Conservation (phyloP, 2,888 invertebrate genomes). For the Apotomis capreana region DNA sequence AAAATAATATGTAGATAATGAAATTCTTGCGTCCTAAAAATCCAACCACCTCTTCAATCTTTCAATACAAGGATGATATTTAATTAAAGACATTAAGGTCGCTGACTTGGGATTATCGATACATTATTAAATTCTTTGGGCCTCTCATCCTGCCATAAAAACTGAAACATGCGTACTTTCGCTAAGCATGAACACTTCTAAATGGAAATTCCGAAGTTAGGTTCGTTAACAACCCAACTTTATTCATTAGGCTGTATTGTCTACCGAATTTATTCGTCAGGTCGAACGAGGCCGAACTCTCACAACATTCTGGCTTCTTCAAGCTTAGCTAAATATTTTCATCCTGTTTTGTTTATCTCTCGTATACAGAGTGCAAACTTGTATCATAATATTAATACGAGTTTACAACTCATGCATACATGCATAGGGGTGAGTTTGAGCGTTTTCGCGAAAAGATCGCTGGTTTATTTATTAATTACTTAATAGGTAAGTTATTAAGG, state of each 20-base stretch:
- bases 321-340: conserved; percentile 69
- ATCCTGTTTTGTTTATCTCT: conserved; percentile 72
- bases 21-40: neutral
- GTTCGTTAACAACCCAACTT: conserved; percentile 80
- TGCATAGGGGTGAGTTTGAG: conserved; percentile 39
- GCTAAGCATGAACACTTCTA: conserved; percentile 71
- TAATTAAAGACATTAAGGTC: conserved; percentile 17
- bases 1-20: neutral
- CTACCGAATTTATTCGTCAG: conserved; percentile 77
- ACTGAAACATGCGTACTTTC: conserved; percentile 65
- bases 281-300: conserved; percentile 67
- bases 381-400: conserved; percentile 60
- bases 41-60: neutral
- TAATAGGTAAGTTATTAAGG: too few relatives aligned
- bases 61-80: conserved; percentile 20
- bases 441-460: conserved; percentile 1
- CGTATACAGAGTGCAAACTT: conserved; percentile 64
- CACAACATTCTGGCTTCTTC: conserved; percentile 57
- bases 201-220: conserved; percentile 74
- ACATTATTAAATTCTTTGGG: conserved; percentile 39
- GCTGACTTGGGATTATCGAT: conserved; percentile 26
- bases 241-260: conserved; percentile 82
- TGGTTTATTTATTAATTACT: conserved; percentile 1
- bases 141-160: conserved; percentile 40
- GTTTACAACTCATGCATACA: conserved; percentile 55